Percentiles rank a stretch among this genome's conserved stretches.
Evolutionary conservation across 1,140 invertebrate genomes (phyloP).

Genomic region (Carcinoscorpius rotundicauda): DNA sequence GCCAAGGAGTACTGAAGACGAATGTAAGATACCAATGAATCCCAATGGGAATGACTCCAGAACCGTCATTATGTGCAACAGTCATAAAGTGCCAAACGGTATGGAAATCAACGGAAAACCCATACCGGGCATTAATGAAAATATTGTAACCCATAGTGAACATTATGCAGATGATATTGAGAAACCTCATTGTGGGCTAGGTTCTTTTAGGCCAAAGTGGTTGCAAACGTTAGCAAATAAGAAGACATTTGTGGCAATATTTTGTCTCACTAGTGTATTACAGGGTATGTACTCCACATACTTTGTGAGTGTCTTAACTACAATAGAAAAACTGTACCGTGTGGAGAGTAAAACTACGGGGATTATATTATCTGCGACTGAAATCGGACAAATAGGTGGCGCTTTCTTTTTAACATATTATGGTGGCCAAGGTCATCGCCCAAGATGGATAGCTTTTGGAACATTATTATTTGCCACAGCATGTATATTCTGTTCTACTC

Average conservation of each 20-base stretch:
- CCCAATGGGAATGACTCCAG: no score
- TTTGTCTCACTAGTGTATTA: slow-evolving; percentile 55
- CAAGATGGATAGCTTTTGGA: slow-evolving; percentile 90
- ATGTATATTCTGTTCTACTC: slow-evolving; percentile 66
- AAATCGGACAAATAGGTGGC: slow-evolving; percentile 76
- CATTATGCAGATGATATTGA: no score
- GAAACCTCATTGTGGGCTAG: slow-evolving; percentile 17
- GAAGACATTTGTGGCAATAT: slow-evolving; percentile 72
- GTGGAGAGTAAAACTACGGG: slow-evolving; percentile 90
- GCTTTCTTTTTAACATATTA: slow-evolving; percentile 74
- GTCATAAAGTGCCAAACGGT: no score
- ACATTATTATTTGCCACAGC: slow-evolving; percentile 80
- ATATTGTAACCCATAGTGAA: no score
- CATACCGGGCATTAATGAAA: no score
- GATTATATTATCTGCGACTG: slow-evolving; percentile 81
- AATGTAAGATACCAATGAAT: no score
- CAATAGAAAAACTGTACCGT: slow-evolving; percentile 91
- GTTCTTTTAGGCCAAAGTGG: slow-evolving; percentile 44
- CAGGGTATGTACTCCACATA: slow-evolving; percentile 93
- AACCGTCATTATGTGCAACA: no score
- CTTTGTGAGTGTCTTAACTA: slow-evolving; percentile 91
- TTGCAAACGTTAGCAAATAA: slow-evolving; percentile 59
- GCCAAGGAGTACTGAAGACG: no score
- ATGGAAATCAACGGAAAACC: no score
- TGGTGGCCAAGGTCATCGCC: slow-evolving; percentile 84